Evolutionary conservation across 2,888 invertebrate genomes (phyloP).

Genomic region (Amphipoea oculea): DNA sequence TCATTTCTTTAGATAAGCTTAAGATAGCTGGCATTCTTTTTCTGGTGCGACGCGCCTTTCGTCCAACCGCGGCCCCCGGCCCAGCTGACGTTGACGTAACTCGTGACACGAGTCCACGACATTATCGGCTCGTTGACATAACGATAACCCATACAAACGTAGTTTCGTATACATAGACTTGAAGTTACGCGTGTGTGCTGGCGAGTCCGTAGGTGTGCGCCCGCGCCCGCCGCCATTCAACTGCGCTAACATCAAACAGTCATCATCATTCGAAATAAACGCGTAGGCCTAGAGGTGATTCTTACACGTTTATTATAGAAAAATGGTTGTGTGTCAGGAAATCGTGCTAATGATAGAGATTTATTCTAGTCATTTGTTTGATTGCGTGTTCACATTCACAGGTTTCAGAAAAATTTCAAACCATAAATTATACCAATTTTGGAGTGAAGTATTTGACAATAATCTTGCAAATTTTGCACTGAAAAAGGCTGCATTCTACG

Average conservation of each 20-base stretch:
- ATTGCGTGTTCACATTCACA: slow-evolving; percentile 37
- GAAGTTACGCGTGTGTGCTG: slow-evolving; percentile 36
- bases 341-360: slow-evolving; percentile 43
- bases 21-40: slow-evolving; percentile 32
- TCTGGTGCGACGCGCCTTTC: slow-evolving; percentile 25
- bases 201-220: slow-evolving; percentile 61
- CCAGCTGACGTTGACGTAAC: slow-evolving; percentile 77
- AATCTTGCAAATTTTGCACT: background rate
- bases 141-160: slow-evolving; percentile 66
- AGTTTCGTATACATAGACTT: slow-evolving; percentile 38
- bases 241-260: slow-evolving; percentile 63
- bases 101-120: slow-evolving; percentile 65
- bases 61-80: slow-evolving; percentile 41
- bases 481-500: background rate
- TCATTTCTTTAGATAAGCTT: slow-evolving; percentile 39
- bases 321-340: slow-evolving; percentile 47
- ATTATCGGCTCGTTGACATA: slow-evolving; percentile 68
- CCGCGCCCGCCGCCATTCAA: slow-evolving; percentile 63
- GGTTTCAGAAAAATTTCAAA: slow-evolving; percentile 1
- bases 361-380: slow-evolving; percentile 27
- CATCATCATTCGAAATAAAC: slow-evolving; percentile 68
- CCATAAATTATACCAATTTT: slow-evolving; percentile 12
- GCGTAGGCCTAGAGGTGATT: slow-evolving; percentile 58
- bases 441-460: slow-evolving; percentile 7
- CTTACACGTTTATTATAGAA: slow-evolving; percentile 54